A percentile compares a stretch with the other conserved stretches of the same genome.
Conservation (phyloP, 2,888 invertebrate species). For the Cistogaster globosa region DNA sequence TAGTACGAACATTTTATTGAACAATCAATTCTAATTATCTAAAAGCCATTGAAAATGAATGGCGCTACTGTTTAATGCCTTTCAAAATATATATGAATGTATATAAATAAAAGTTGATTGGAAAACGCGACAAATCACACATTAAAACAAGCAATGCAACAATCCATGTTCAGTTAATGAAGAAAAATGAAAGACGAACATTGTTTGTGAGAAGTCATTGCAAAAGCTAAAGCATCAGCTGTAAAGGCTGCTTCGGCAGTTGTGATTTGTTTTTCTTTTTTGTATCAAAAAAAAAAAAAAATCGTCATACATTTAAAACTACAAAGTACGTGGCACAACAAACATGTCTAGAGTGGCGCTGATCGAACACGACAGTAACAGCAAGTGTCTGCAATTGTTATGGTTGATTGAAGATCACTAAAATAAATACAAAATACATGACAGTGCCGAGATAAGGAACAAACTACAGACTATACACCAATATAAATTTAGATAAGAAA, state of each 20-base stretch:
- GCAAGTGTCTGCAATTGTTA: constrained; percentile 77
- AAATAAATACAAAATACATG: constrained; percentile 67
- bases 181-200: constrained; percentile 54
- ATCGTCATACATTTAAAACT: constrained; percentile 30
- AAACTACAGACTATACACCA: constrained; percentile 19
- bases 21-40: constrained; percentile 65
- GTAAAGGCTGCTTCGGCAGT: constrained; percentile 14
- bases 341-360: constrained; percentile 70
- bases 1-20: constrained; percentile 26
- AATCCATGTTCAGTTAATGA: constrained; percentile 41
- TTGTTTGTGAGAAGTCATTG: constrained; percentile 27
- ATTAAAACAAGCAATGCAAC: constrained; percentile 63
- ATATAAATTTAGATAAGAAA: constrained; percentile 32
- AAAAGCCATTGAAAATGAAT: constrained; percentile 54
- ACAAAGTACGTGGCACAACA: constrained; percentile 42
- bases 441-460: constrained; percentile 49
- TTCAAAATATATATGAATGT: constrained; percentile 26
- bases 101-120: constrained; percentile 46
- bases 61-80: constrained; percentile 69
- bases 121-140: constrained; percentile 71
- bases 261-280: neutral
- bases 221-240: constrained; percentile 17
- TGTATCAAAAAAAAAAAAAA: neutral
- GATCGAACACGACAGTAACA: constrained; percentile 72
- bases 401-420: constrained; percentile 77